A percentile compares a stretch with the other conserved stretches of the same genome.
These are phyloP conservation scores for Ganaspis brasiliensis DNA, from an alignment of 2,888 invertebrate species.

Conservation along the genomic window DNA sequence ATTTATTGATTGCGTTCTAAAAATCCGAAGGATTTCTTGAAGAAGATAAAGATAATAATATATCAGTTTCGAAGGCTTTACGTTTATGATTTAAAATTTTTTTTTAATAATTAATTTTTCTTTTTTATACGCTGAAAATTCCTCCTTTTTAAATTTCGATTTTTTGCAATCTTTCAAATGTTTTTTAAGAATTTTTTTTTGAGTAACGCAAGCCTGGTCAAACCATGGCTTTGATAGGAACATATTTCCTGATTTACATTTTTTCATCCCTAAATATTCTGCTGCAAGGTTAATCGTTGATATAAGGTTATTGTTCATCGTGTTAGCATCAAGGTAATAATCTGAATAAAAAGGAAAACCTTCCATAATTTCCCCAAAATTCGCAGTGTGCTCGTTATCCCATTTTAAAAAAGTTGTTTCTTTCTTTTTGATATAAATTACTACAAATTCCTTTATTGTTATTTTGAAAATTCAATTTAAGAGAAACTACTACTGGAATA, in stretches of 20 bases:
- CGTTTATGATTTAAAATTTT: not conserved
- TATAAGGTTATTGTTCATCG: not conserved
- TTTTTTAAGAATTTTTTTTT: conserved; percentile 24
- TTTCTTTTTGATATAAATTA: not conserved
- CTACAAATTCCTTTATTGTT: not conserved
- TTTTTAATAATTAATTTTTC: not conserved
- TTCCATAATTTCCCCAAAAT: not conserved
- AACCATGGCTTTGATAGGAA: conserved; percentile 16
- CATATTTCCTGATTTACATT: not conserved
- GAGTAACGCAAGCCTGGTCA: not conserved
- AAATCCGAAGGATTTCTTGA: not conserved
- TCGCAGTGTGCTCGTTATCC: not conserved
- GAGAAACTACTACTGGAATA: conserved; percentile 11
- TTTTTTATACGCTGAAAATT: not conserved
- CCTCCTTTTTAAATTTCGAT: conserved; percentile 1
- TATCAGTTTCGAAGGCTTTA: not conserved
- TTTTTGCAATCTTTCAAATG: conserved; percentile 5
- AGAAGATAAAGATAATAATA: not conserved
- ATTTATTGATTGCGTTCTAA: conserved; percentile 2
- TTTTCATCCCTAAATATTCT: conserved; percentile 5
- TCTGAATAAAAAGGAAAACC: not conserved
- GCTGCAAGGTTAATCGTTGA: not conserved
- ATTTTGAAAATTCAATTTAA: not conserved
- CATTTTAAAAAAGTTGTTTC: not conserved
- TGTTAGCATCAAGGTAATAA: not conserved